Conservation (phyloP, 2,113 vertebrate genomes). For the Aleadryas rufinucha region DNA sequence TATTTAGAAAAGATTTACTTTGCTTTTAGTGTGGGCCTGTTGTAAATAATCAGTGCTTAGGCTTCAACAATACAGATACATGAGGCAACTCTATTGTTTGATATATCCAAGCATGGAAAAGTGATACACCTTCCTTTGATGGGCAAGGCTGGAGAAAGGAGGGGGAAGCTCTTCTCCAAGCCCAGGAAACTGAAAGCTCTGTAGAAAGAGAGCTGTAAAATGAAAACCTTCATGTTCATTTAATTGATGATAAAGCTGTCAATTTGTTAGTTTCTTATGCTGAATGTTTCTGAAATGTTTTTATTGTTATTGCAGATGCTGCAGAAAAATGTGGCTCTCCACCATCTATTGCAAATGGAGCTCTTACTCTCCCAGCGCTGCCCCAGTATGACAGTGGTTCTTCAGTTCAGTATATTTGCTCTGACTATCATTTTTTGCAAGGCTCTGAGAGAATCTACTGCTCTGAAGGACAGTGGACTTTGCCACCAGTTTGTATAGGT, state of each 20-base stretch:
- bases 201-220: neutral
- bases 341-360: slow-evolving; percentile 65
- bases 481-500: slow-evolving; percentile 71
- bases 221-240: neutral
- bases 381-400: slow-evolving; percentile 63
- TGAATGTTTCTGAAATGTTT: neutral
- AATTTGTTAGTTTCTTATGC: neutral
- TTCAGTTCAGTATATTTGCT: slow-evolving; percentile 66
- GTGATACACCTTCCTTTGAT: neutral
- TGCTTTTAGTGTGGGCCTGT: neutral
- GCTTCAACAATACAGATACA: neutral
- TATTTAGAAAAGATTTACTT: neutral
- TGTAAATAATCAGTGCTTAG: neutral
- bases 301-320: neutral
- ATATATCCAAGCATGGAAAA: neutral
- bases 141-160: neutral
- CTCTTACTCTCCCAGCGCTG: neutral
- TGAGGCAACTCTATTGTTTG: neutral
- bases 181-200: neutral
- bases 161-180: neutral
- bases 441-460: slow-evolving; percentile 62
- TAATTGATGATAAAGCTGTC: neutral
- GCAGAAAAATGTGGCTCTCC: slow-evolving; percentile 61
- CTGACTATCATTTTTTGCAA: slow-evolving; percentile 64
- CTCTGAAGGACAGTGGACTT: slow-evolving; percentile 63